Conservation (phyloP, 2,888 invertebrate genomes). For the Tridacna crocea region DNA sequence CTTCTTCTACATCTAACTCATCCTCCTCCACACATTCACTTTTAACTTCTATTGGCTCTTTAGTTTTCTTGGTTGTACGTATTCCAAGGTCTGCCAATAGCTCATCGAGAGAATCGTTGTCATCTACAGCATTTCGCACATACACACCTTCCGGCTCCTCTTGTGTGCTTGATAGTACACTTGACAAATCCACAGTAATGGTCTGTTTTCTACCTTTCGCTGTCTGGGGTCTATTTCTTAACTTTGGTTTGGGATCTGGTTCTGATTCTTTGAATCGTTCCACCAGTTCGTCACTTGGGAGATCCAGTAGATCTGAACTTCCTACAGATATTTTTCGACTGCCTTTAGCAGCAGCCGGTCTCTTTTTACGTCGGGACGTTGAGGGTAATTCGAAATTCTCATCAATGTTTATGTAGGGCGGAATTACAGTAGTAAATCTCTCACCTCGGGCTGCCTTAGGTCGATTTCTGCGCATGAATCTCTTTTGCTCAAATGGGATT, state of each 20-base stretch:
- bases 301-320: constrained; percentile 12
- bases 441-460: constrained; percentile 25
- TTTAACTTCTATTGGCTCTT: too few species aligned
- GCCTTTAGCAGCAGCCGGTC: constrained; percentile 26
- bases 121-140: background rate
- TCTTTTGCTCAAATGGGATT: background rate
- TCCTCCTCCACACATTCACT: too few species aligned
- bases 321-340: background rate
- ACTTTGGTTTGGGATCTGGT: background rate
- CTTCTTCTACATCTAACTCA: too few species aligned
- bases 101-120: background rate
- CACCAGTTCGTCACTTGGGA: constrained; percentile 17
- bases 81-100: background rate
- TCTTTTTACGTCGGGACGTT: background rate
- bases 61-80: background rate
- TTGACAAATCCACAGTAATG: background rate
- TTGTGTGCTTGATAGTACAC: background rate
- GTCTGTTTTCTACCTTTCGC: background rate
- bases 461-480: background rate
- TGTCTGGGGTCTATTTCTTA: constrained; percentile 12
- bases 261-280: constrained; percentile 16
- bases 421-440: constrained; percentile 15
- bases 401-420: constrained; percentile 25
- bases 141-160: background rate
- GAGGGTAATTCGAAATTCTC: background rate